Percentiles rank a stretch among this genome's conserved stretches.
phyloP scores from a whole-genome alignment of 2,113 vertebrate genomes.

The Malurus elegans region DNA sequence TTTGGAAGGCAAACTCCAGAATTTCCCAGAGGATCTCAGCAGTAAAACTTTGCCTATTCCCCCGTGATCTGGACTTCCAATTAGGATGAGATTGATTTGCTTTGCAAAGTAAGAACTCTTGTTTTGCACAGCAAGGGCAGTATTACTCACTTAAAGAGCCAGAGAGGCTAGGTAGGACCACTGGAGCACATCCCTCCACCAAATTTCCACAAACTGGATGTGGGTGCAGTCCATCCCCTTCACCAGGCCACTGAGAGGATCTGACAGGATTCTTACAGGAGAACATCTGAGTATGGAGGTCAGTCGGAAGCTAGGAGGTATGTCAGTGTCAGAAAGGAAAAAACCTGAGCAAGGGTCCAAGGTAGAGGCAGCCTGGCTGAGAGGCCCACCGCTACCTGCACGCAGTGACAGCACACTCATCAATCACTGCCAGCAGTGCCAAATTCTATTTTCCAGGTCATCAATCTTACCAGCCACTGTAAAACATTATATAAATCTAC shows the following conservation, averaged over 20 bases:
- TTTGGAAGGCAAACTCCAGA: background rate
- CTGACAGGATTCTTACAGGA: background rate
- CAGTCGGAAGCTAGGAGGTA: background rate
- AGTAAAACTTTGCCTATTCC: background rate
- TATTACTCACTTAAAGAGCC: background rate
- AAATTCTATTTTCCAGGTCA: constrained; percentile 63
- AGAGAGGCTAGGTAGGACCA: background rate
- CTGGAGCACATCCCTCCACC: fast-evolving
- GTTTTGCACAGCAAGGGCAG: background rate
- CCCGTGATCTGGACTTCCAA: background rate
- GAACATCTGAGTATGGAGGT: background rate
- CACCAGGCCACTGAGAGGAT: background rate
- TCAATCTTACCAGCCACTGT: constrained; percentile 45
- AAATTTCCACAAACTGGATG: background rate
- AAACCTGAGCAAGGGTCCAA: background rate
- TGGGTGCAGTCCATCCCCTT: background rate
- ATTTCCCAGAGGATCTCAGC: background rate
- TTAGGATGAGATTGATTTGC: background rate
- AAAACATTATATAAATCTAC: constrained; percentile 32
- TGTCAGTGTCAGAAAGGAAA: background rate
- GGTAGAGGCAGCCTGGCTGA: background rate
- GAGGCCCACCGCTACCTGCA: constrained; percentile 9
- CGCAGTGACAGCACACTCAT: background rate
- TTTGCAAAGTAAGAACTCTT: background rate
- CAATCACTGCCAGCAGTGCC: background rate